A percentile compares a stretch with the other conserved stretches of the same genome.
phyloP scores from a whole-genome alignment of 1,140 invertebrate species.

The Panonychus citri region DNA sequence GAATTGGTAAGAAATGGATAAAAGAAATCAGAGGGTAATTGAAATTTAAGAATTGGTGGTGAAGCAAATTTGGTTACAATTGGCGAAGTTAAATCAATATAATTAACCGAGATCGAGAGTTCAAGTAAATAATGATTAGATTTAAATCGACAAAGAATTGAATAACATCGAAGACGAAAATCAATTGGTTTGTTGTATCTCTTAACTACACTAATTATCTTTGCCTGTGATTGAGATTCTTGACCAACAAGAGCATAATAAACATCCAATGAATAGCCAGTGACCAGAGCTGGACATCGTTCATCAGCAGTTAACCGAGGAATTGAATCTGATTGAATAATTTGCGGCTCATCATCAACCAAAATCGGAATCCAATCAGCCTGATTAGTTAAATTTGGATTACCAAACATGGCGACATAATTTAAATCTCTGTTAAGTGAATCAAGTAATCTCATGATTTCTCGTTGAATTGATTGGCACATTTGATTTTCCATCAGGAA shows the following conservation, averaged over 20 bases:
- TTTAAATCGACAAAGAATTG: background rate
- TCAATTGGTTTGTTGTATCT: slow-evolving; percentile 1
- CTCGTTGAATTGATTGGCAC: background rate
- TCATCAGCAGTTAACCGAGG: background rate
- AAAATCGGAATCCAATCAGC: slow-evolving; percentile 31
- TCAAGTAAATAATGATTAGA: background rate
- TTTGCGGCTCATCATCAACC: slow-evolving; percentile 18
- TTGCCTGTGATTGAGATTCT: slow-evolving; percentile 23
- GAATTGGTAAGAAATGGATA: slow-evolving; percentile 32
- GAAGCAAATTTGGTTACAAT: slow-evolving; percentile 30
- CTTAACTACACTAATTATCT: slow-evolving; percentile 28
- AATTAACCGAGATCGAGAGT: slow-evolving; percentile 26
- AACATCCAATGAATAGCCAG: slow-evolving; percentile 28
- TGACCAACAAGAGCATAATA: slow-evolving; percentile 25
- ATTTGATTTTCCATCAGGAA: background rate
- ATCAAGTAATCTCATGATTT: background rate
- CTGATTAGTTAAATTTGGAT: slow-evolving; percentile 24
- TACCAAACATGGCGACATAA: slow-evolving; percentile 33
- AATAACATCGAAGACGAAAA: background rate
- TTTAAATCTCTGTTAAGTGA: background rate
- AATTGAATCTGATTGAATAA: slow-evolving; percentile 11
- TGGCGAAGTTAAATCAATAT: slow-evolving; percentile 32
- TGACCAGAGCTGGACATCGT: slow-evolving; percentile 23
- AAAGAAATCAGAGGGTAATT: slow-evolving; percentile 41
- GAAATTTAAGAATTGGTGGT: slow-evolving; percentile 33